phyloP scores from a whole-genome alignment of 2,113 vertebrate species.

The Alosa alosa region DNA sequence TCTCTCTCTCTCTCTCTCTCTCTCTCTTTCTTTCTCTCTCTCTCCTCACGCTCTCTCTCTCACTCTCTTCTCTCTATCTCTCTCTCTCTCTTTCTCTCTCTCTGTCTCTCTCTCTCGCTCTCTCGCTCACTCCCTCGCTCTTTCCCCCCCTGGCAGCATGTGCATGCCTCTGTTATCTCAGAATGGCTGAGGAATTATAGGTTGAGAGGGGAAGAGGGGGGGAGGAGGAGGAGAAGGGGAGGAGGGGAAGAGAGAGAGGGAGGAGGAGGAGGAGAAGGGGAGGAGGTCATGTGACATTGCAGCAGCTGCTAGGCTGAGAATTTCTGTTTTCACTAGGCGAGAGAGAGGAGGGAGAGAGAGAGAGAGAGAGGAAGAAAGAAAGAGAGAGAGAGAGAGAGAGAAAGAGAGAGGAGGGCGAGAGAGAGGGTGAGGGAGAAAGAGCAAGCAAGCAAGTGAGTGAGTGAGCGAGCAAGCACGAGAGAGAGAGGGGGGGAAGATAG shows the following conservation, averaged over 20 bases:
- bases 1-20: neutral
- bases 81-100: too few relatives aligned
- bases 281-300: slow-evolving; percentile 60
- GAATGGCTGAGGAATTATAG: slow-evolving; percentile 69
- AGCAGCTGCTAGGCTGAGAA: slow-evolving; percentile 78
- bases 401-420: slow-evolving; percentile 37
- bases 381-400: slow-evolving; percentile 23
- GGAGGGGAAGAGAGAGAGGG: slow-evolving; percentile 48
- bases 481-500: slow-evolving; percentile 9
- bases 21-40: too few relatives aligned
- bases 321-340: slow-evolving; percentile 68
- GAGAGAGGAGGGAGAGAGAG: slow-evolving; percentile 61
- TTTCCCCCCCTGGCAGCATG: slow-evolving; percentile 55
- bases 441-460: slow-evolving; percentile 49
- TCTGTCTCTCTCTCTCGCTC: neutral
- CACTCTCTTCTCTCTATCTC: too few relatives aligned
- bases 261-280: slow-evolving; percentile 48
- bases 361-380: slow-evolving; percentile 35
- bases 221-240: slow-evolving; percentile 49
- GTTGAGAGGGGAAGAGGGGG: slow-evolving; percentile 60
- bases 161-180: slow-evolving; percentile 69
- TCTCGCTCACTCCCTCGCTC: slow-evolving; percentile 15
- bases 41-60: neutral
- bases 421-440: slow-evolving; percentile 57
- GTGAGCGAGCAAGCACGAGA: neutral